These are phyloP conservation scores for Oceanites oceanicus DNA, from an alignment of 2,113 vertebrate genomes.

Conservation along the genomic window DNA sequence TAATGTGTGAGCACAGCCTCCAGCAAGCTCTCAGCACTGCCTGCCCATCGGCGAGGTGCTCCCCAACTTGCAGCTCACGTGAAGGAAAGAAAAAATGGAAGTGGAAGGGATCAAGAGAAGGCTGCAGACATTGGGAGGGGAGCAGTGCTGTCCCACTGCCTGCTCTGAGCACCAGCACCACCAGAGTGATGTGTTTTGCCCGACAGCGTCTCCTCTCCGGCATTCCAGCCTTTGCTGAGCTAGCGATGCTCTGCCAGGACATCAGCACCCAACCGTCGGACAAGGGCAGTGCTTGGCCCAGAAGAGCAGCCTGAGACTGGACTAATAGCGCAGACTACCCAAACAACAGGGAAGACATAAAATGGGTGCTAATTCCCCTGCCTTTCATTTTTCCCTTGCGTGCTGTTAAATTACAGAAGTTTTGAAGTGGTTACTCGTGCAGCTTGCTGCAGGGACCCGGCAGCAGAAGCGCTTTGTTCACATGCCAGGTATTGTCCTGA, in stretches of 20 bases:
- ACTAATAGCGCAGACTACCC: neutral
- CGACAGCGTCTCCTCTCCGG: neutral
- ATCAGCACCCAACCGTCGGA: rapidly evolving
- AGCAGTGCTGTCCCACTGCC: neutral
- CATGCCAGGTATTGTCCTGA: neutral
- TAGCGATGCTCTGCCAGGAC: neutral
- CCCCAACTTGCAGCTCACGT: rapidly evolving
- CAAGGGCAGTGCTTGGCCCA: neutral
- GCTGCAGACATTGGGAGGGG: rapidly evolving
- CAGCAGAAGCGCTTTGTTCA: neutral
- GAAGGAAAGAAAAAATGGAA: neutral
- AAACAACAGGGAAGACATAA: neutral
- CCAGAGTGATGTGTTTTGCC: rapidly evolving
- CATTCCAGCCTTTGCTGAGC: neutral
- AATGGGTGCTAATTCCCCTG: neutral
- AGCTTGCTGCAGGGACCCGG: neutral
- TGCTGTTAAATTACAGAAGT: rapidly evolving
- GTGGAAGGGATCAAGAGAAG: neutral
- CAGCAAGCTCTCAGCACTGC: neutral
- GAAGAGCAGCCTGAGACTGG: neutral
- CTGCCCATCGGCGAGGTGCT: no score
- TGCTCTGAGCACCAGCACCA: neutral
- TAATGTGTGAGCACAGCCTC: neutral
- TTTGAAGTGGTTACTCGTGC: neutral
- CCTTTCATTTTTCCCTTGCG: neutral